These are phyloP conservation scores for Alitta virens DNA, from an alignment of 2,888 invertebrate species.

Conservation along the genomic window DNA sequence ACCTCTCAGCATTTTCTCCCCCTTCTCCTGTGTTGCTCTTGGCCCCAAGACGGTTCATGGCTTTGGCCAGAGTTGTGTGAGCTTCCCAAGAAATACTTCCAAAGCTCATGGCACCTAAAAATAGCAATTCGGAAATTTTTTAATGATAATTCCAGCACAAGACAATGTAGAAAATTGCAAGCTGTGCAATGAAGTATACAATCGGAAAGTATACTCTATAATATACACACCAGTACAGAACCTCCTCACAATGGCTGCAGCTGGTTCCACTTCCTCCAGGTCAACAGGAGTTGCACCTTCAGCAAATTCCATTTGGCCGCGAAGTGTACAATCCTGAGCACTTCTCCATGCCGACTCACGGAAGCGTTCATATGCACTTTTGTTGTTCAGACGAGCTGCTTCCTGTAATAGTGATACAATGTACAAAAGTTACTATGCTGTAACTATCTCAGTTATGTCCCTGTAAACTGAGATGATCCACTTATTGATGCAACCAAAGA, in stretches of 20 bases:
- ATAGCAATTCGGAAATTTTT: too few species aligned
- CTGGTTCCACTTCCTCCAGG: conserved; percentile 86
- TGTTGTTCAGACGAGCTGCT: conserved; percentile 78
- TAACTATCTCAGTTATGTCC: too few species aligned
- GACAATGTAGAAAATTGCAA: too few species aligned
- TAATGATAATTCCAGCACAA: too few species aligned
- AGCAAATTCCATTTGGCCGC: conserved; percentile 89
- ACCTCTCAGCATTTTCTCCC: conserved; percentile 70
- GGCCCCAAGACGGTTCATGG: conserved; percentile 96
- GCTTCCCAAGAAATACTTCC: conserved; percentile 96
- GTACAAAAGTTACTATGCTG: too few species aligned
- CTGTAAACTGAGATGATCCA: too few species aligned
- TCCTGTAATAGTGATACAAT: conserved; percentile 64
- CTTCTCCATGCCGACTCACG: conserved; percentile 85
- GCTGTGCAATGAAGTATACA: too few species aligned
- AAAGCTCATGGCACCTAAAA: conserved; percentile 95
- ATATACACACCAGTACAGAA: conserved; percentile 74
- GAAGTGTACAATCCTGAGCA: conserved; percentile 79
- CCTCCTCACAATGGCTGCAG: conserved; percentile 90
- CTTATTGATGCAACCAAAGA: too few species aligned
- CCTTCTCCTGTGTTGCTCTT: conserved; percentile 99
- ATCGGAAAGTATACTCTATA: too few species aligned
- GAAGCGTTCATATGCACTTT: conserved; percentile 78
- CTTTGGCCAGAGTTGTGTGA: conserved; percentile 89
- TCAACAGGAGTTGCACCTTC: conserved; percentile 74